phyloP scores from a whole-genome alignment of 2,888 invertebrate species.

The Volucella inflata region DNA sequence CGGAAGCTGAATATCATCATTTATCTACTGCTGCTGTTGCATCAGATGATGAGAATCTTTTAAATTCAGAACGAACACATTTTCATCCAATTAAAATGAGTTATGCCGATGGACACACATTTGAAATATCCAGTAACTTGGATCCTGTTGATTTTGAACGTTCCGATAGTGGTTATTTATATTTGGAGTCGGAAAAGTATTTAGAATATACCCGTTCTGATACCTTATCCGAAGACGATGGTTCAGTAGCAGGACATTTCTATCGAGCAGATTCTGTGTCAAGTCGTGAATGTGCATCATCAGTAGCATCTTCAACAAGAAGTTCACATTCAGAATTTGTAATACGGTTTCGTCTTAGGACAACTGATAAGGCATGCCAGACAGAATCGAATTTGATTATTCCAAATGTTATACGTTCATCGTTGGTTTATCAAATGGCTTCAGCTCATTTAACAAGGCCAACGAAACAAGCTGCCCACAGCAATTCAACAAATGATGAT shows the following conservation, averaged over 20 bases:
- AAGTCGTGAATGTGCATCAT: constrained; percentile 50
- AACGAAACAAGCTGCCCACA: constrained; percentile 9
- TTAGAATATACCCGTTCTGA: constrained; percentile 79
- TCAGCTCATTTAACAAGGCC: constrained; percentile 23
- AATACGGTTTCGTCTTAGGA: constrained; percentile 59
- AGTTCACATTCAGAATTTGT: constrained; percentile 63
- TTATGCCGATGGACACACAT: constrained; percentile 89
- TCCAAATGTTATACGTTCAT: constrained; percentile 42
- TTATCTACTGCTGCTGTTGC: constrained; percentile 15
- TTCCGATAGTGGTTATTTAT: constrained; percentile 87
- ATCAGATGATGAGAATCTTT: constrained; percentile 86
- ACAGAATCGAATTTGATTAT: constrained; percentile 57
- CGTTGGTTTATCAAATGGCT: constrained; percentile 42
- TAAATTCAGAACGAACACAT: constrained; percentile 91
- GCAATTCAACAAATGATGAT: constrained; percentile 11
- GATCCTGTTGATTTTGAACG: constrained; percentile 88
- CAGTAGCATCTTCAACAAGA: constrained; percentile 56
- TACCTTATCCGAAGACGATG: constrained; percentile 78
- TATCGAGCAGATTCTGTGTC: constrained; percentile 21
- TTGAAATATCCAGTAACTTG: constrained; percentile 87
- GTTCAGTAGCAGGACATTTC: constrained; percentile 55
- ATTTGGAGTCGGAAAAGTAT: constrained; percentile 85
- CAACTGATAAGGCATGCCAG: constrained; percentile 66
- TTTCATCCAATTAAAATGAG: constrained; percentile 90
- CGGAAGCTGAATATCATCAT: constrained; percentile 63